Percentiles rank a stretch among this genome's conserved stretches.
These are phyloP conservation scores for Phenganax stokvisi DNA, from an alignment of 92 coral and sea anemone species.

Conservation along the genomic window DNA sequence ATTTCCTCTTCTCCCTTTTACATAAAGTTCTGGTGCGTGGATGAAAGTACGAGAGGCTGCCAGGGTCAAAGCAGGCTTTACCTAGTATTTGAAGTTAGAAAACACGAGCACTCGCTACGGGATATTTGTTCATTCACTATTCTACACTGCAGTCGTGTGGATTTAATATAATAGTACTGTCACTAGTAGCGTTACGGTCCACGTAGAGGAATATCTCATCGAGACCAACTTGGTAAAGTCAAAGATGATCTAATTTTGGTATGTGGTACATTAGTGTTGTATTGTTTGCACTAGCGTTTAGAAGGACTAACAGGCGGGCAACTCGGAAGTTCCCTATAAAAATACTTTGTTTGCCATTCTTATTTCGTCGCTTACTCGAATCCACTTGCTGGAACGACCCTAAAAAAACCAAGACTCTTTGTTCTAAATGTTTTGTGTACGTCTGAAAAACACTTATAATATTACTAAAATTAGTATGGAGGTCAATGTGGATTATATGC, in stretches of 20 bases:
- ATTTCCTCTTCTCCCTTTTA: not conserved
- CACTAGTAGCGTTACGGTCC: not conserved
- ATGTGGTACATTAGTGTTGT: not conserved
- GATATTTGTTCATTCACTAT: constrained; percentile 2
- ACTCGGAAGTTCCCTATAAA: not conserved
- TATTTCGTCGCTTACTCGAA: not conserved
- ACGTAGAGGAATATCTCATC: not conserved
- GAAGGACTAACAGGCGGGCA: not conserved
- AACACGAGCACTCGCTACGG: constrained; percentile 5
- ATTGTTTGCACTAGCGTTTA: not conserved
- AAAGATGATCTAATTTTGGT: constrained; percentile 4
- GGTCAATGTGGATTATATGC: not conserved
- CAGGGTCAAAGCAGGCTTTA: not conserved
- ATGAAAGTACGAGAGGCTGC: not conserved
- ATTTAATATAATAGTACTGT: not conserved
- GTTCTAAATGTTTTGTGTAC: not conserved
- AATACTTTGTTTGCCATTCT: not conserved
- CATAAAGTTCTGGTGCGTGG: not conserved
- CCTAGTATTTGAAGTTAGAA: constrained; percentile 1
- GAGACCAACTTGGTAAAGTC: not conserved
- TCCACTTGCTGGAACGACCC: not conserved
- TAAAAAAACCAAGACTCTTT: not conserved
- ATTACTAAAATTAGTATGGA: too few relatives aligned
- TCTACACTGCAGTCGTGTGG: constrained; percentile 7
- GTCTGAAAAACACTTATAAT: too few relatives aligned